phyloP scores from a whole-genome alignment of 1,140 invertebrate genomes.

The Acromyrmex echinatior region DNA sequence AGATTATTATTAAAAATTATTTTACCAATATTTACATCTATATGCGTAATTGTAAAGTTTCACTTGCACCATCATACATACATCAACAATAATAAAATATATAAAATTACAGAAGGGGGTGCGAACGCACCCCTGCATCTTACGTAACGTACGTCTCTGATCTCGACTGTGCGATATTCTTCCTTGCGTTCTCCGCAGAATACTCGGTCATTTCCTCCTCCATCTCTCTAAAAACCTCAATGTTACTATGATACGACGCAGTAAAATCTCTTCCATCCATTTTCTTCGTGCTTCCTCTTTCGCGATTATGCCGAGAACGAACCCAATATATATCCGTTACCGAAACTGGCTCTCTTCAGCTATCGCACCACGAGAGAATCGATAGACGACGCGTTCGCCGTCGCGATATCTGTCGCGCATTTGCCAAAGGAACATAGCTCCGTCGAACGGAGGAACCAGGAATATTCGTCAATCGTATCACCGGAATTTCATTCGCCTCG shows the following conservation, averaged over 20 bases:
- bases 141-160: not conserved
- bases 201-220: conserved; percentile 17
- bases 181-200: not conserved
- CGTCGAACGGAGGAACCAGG: not conserved
- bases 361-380: conserved; percentile 46
- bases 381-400: conserved; percentile 16
- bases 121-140: not conserved
- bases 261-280: conserved; percentile 61
- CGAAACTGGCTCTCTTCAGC: conserved; percentile 37
- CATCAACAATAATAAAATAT: not conserved
- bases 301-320: conserved; percentile 37
- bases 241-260: conserved; percentile 46
- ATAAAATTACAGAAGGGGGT: not conserved
- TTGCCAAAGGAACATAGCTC: conserved; percentile 13
- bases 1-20: not conserved
- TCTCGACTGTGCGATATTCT: not conserved
- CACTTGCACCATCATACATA: not conserved
- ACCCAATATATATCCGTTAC: conserved; percentile 35
- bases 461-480: conserved; percentile 48
- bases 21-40: not conserved
- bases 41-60: not conserved
- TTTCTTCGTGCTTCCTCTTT: conserved; percentile 42
- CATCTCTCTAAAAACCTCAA: not conserved
- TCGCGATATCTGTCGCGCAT: conserved; percentile 43
- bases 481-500: conserved; percentile 23